Conservation (phyloP, 2,888 invertebrate species). For the Nephrotoma guestfalica region DNA sequence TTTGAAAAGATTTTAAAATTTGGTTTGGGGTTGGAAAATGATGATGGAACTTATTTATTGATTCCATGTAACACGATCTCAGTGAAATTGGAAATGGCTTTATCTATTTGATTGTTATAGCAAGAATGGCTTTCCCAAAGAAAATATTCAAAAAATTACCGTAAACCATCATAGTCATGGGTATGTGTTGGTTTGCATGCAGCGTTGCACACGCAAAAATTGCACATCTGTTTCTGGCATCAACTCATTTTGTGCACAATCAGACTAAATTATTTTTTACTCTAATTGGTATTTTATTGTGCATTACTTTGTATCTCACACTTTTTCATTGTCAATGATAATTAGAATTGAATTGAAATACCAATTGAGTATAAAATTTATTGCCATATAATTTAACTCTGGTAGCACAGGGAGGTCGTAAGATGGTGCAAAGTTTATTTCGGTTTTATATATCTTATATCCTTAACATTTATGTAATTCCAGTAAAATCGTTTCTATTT, state of each 20-base stretch:
- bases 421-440: background rate
- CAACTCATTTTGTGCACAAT: background rate
- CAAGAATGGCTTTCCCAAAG: too few relatives aligned
- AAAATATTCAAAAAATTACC: too few relatives aligned
- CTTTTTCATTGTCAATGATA: background rate
- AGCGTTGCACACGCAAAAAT: too few relatives aligned
- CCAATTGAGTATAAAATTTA: background rate
- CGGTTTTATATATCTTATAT: background rate
- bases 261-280: background rate
- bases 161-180: too few relatives aligned
- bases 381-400: background rate
- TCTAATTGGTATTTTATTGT: background rate
- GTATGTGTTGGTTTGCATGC: too few relatives aligned
- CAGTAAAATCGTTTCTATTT: background rate
- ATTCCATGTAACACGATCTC: too few relatives aligned
- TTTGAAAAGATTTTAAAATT: too few relatives aligned
- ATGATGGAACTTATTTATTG: too few relatives aligned
- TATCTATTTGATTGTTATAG: too few relatives aligned
- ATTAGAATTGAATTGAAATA: background rate
- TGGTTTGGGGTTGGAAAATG: too few relatives aligned
- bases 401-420: background rate
- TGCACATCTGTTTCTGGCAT: background rate
- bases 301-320: background rate
- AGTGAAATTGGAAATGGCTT: too few relatives aligned
- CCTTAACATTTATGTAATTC: background rate